These are phyloP conservation scores for Gymnoscopelus microlampas DNA, from an alignment of 2,797 vertebrate species.

Conservation along the genomic window DNA sequence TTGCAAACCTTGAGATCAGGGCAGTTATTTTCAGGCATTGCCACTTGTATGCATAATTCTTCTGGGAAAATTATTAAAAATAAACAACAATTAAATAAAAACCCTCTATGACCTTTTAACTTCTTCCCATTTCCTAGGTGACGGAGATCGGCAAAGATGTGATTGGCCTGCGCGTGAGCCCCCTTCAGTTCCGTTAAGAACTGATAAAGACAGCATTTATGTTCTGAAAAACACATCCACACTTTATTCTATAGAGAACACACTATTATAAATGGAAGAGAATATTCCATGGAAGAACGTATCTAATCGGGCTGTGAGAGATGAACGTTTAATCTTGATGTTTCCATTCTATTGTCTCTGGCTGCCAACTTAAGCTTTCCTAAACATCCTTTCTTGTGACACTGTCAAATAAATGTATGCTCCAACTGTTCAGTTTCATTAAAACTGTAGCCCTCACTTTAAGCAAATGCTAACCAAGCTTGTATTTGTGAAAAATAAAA, in stretches of 20 bases:
- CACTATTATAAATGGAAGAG: slow-evolving; percentile 8
- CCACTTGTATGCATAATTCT: too few species aligned
- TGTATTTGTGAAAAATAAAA: slow-evolving; percentile 26
- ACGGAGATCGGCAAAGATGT: slow-evolving; percentile 97
- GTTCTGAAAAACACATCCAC: slow-evolving; percentile 38
- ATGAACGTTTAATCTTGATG: slow-evolving; percentile 30
- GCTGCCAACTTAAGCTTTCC: slow-evolving; percentile 16
- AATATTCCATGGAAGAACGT: slow-evolving; percentile 1
- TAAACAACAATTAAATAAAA: too few species aligned
- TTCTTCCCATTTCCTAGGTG: slow-evolving; percentile 77
- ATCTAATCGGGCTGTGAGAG: slow-evolving; percentile 40
- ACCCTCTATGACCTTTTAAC: background rate
- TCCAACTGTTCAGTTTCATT: slow-evolving; percentile 43
- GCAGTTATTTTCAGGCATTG: too few species aligned
- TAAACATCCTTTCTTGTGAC: slow-evolving; percentile 37
- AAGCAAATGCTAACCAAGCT: too few species aligned
- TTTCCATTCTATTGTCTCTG: slow-evolving; percentile 34
- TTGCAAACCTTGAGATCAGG: too few species aligned
- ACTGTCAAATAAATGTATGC: slow-evolving; percentile 17
- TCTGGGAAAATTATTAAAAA: too few species aligned
- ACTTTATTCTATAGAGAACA: slow-evolving; percentile 27
- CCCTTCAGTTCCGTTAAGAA: slow-evolving; percentile 93
- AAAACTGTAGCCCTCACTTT: slow-evolving; percentile 27
- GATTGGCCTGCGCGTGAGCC: slow-evolving; percentile 94
- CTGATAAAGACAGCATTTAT: slow-evolving; percentile 4